Evolutionary conservation across 2,113 vertebrate species (phyloP), one percentile per base, ranked within the genome.

Genomic region (Psettodes erumei): DNA sequence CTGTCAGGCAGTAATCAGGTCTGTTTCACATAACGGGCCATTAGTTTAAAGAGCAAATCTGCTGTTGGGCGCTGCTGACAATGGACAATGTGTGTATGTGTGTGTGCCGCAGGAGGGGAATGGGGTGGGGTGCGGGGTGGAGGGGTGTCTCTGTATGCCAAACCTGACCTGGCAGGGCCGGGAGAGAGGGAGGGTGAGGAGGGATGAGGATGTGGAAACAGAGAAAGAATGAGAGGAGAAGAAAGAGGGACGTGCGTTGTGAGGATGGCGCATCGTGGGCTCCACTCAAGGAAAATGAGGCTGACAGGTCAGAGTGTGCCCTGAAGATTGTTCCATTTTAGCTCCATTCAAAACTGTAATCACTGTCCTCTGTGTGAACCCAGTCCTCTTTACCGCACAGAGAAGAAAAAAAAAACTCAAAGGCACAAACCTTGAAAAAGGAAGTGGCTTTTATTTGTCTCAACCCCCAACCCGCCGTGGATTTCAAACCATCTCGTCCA

Each of bases 1-100:
- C 90, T 96, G 95, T 95, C 95, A 95, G 95, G 81, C 89, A 88
- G 89, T 96, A 95, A 98, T 98, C 96, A 97, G 96, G 94, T 99
- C 96, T 45, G 94, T 97, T 97, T 96, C 96, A 96, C 94, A 93
- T 94, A 95, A 96, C 94, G 93, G 92, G 88, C 93, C 94, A 95
- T 96, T 96, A 96, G 95, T 94, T 95, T 95, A 95, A 97, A 84
- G 94, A 94, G 93, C 94, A 95, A 92, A 94, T 94, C 94, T 91
- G 84, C 86, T 96, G n/a, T 94, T 95, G 94, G 95, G 95, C 94
- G 66, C 94, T 85, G 83, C 89, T 83, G 77, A 81, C 85, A 85
- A 91, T 91, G 73, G 72, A 84, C 80, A n/a, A 18, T 42, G 85
- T 79, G 71, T 79, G 75, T 64, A 45, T 66, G 10, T 75, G 51